Percentiles rank a stretch among this genome's conserved stretches.
Conservation (phyloP, 2,113 vertebrate species). For the Channa argus region DNA sequence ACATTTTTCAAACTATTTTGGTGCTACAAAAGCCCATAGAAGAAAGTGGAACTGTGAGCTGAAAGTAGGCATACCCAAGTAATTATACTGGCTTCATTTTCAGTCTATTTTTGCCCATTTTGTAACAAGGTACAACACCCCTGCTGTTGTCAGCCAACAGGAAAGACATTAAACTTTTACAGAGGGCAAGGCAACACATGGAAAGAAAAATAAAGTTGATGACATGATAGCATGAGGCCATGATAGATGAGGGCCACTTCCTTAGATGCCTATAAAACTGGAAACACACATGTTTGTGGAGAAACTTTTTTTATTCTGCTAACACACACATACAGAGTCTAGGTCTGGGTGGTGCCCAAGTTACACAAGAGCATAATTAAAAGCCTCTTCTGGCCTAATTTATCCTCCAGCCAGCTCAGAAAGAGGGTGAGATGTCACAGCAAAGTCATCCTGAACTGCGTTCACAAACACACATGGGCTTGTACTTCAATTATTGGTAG, state of each 20-base stretch:
- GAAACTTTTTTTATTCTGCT: slow-evolving; percentile 60
- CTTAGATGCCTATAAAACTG: slow-evolving; percentile 52
- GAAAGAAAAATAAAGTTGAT: slow-evolving; percentile 65
- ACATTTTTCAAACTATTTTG: background rate
- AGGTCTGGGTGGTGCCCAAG: slow-evolving; percentile 63
- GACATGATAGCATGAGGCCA: slow-evolving; percentile 56
- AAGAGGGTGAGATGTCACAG: slow-evolving; percentile 62
- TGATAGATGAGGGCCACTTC: slow-evolving; percentile 53
- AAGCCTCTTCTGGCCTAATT: slow-evolving; percentile 65
- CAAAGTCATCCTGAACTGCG: slow-evolving; percentile 25
- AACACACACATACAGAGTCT: slow-evolving; percentile 26
- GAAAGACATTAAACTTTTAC: slow-evolving; percentile 69
- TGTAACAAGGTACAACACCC: slow-evolving; percentile 21
- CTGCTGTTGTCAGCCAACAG: slow-evolving; percentile 23
- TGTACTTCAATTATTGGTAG: no score
- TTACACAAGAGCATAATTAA: slow-evolving; percentile 57
- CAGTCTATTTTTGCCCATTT: slow-evolving; percentile 33
- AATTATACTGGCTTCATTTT: no score
- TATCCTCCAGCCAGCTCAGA: slow-evolving; percentile 45
- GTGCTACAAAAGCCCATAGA: background rate
- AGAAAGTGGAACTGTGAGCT: background rate
- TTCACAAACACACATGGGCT: slow-evolving; percentile 5
- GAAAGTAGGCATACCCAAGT: background rate
- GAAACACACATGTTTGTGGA: slow-evolving; percentile 54
- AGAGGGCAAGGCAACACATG: slow-evolving; percentile 18